Base-by-base conservation (phyloP, 2,113 vertebrate species). In the Aegotheles bennettii region DNA sequence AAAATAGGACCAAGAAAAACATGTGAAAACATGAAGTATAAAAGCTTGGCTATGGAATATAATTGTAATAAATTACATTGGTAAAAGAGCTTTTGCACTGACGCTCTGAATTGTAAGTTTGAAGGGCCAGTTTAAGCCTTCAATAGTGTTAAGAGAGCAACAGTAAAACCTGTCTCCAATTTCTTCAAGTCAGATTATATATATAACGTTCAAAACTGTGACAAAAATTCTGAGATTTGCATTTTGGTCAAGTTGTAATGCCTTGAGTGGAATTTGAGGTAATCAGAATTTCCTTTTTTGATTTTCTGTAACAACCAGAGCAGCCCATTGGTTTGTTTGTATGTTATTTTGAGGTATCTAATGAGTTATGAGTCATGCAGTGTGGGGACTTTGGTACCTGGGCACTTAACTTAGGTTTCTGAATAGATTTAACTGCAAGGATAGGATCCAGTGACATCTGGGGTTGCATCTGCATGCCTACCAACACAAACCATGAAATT, bases 101-200 rank as follows among this genome's bases (percentile, higher is more conserved):
- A 59, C 28, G 3, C 9, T 80, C 76, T 77, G 35, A 86, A 61
- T 42, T 64, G 4, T 50, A 79, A 45, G 7, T 69, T 50, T 47
- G 18, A 84, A 45, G 24, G 47, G 16, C 16, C 16, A 67, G 10
- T 5, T 43, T 35, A 65, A 70, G 6, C 19, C 63, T 70, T 21
- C 19, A 40, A 12, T 25, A 24, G 3, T 33, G 31, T 47, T 65
- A 75, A 38, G 17, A 88, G 10, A 59, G 5, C 1, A 2, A 6
- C 23, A 74, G 16, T 0, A 0, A 84, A 90, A 69, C 0, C 0
- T 13, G 36, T 12, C 38, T 47, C 14, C 38, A 69, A 24, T 45
- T 84, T 86, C 71, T 82, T 78, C 28, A 31, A 19, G 13, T 38
- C 13, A 42, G 15, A 3, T 69, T 78, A 16, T 59, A 47, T 10